Base-by-base conservation (phyloP, 2,797 vertebrate species). In the Selene dorsalis region DNA sequence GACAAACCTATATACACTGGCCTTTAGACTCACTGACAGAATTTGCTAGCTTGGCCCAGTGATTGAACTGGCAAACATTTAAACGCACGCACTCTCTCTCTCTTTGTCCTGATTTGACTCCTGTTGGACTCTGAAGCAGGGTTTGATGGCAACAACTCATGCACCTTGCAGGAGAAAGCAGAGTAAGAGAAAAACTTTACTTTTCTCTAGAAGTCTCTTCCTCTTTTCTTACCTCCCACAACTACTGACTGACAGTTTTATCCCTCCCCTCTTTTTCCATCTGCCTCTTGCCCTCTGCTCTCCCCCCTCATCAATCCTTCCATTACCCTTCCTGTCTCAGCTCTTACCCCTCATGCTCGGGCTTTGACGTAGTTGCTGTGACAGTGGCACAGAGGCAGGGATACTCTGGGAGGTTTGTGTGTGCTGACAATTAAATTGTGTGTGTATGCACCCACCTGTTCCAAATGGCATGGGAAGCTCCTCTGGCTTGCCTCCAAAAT, bases 291-390 rank as follows among this genome's bases (percentile, higher is more conserved):
- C 66, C 79, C 82, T 81, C 43, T 50, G 68, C 72, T 75, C 69
- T 73, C 77, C 56, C 60, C 66, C 74, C 69, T 79, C 75, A 79
- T 83, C 85, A 85, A 24, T 75, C 65, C 69, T 53, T 82, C 73
- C 74, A 85, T 84, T 81, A 82, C 72, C 77, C 75, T 68, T 50
- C 87, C 69, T 82, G 87, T 89, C 86, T 84, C 14, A 11, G 65
- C 69, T 73, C 59, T 66, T 73, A 67, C 70, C 66, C 71, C 62
- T 84, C 70, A 68, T 26, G 78, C 68, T 45, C 22, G 10, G 32
- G 56, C 60, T 83, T 68, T 82, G 60, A 73, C 48, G 16, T 48
- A 61, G 47, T 78, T 73, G 16, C 3, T 2, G 75, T 80, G 81
- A 77, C 80, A 62, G 77, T 39, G 50, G 58, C 10, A 2, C 24